Conservation (phyloP, 2,888 invertebrate species). For the Scotopteryx bipunctaria region DNA sequence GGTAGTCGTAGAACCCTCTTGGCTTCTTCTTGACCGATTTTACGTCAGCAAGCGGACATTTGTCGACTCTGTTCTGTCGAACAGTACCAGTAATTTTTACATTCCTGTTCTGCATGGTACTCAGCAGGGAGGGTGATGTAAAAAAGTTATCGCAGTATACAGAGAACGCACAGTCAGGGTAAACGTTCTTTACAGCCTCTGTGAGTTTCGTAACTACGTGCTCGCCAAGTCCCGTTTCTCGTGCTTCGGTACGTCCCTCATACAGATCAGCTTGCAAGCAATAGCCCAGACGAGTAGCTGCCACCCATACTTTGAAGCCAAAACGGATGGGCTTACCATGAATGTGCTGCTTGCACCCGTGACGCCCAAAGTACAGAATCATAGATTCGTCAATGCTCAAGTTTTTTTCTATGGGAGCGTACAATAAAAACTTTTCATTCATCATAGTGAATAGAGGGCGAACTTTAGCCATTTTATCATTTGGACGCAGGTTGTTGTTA, state of each 20-base stretch:
- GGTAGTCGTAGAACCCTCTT: conserved; percentile 16
- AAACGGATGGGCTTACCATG: conserved; percentile 43
- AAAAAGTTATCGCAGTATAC: conserved; percentile 27
- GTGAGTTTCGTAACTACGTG: conserved; percentile 10
- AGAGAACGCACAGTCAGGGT: conserved; percentile 19
- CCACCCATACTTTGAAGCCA: conserved; percentile 45
- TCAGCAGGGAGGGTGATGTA: conserved; percentile 12
- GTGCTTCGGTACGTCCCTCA: conserved; percentile 35
- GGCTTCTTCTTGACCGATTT: conserved; percentile 22
- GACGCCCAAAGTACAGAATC: conserved; percentile 50
- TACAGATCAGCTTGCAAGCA: conserved; percentile 39
- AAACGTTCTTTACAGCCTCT: neutral
- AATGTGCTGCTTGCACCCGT: conserved; percentile 44
- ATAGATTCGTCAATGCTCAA: conserved; percentile 42
- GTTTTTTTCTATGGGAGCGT: conserved; percentile 3
- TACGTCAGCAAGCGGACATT: conserved; percentile 22
- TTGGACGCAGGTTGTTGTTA: conserved; percentile 34
- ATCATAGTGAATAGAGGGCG: conserved; percentile 39
- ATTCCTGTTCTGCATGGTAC: conserved; percentile 1
- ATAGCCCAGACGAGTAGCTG: conserved; percentile 41
- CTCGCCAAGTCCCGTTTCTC: conserved; percentile 15
- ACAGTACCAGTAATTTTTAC: conserved; percentile 19
- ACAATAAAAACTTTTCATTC: conserved; percentile 26
- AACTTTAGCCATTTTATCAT: conserved; percentile 45
- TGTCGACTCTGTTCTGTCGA: conserved; percentile 21